Evolutionary conservation across 30 jellyfish, hydroid and myxozoan species (phyloP).

Genomic region (Turritopsis dohrnii): DNA sequence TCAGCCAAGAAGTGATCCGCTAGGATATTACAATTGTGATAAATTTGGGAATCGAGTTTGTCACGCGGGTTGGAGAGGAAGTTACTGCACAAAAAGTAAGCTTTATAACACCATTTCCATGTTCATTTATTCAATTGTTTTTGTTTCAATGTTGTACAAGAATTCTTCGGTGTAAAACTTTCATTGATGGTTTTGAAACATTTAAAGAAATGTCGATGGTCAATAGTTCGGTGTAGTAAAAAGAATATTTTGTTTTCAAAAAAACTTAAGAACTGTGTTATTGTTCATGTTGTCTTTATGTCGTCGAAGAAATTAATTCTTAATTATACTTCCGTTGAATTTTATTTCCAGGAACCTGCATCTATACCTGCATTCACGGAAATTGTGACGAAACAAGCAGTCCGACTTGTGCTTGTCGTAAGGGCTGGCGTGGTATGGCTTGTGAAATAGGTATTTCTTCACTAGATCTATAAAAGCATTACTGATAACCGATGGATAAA

Average conservation of each 20-base stretch:
- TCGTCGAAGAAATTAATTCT: neutral
- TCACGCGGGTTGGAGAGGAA: neutral
- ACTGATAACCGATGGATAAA: neutral
- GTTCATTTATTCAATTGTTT: too few species aligned
- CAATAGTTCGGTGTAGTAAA: neutral
- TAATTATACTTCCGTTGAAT: neutral
- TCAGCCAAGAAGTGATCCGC: neutral
- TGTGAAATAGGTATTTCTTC: neutral
- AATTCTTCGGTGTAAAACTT: neutral
- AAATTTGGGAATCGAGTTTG: conserved; percentile 1
- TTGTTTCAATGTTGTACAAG: neutral
- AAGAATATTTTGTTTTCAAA: neutral
- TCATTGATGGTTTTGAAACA: neutral
- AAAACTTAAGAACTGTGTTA: neutral
- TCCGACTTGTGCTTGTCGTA: neutral
- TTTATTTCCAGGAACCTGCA: neutral
- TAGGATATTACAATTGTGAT: neutral
- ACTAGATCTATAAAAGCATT: neutral
- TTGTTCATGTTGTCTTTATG: neutral
- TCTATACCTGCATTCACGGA: neutral
- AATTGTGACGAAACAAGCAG: neutral
- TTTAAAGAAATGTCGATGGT: neutral
- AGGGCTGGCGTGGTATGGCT: neutral
- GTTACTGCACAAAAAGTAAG: neutral
- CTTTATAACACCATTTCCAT: neutral